These are phyloP conservation scores for Oikopleura vanhoeffeni DNA, from an alignment of 23 tunicate species.

Conservation along the genomic window DNA sequence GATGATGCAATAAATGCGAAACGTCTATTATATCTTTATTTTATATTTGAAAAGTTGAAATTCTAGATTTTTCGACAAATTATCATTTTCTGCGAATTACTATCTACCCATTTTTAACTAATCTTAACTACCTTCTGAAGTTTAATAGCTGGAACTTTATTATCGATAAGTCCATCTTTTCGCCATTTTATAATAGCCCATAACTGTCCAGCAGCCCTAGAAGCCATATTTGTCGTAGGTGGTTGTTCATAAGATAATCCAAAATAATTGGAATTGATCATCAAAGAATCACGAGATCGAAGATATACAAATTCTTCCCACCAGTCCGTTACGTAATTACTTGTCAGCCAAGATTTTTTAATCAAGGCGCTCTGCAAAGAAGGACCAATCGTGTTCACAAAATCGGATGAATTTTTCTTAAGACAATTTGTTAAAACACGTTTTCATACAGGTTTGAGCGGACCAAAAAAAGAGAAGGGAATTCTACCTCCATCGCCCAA, in stretches of 20 bases:
- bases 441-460: too few relatives aligned
- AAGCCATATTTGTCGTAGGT: background rate
- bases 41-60: too few relatives aligned
- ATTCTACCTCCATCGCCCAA: too few relatives aligned
- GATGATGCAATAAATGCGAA: too few relatives aligned
- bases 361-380: background rate
- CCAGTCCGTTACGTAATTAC: slow-evolving; percentile 9
- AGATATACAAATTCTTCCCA: slow-evolving; percentile 9
- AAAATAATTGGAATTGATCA: slow-evolving; percentile 5
- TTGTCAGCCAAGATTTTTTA: slow-evolving; percentile 3
- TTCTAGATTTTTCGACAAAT: too few relatives aligned
- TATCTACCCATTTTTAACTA: too few relatives aligned
- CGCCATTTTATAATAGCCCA: slow-evolving; percentile 2
- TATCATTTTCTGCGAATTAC: too few relatives aligned
- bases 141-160: slow-evolving; percentile 1
- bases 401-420: background rate
- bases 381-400: background rate
- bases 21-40: too few relatives aligned
- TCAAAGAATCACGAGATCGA: background rate
- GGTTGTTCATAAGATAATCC: background rate
- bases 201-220: background rate
- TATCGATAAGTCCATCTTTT: background rate
- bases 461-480: too few relatives aligned
- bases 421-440: too few relatives aligned
- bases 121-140: background rate